Evolutionary conservation across 2,113 vertebrate genomes (phyloP).

Genomic region (Chloropsis hardwickii): DNA sequence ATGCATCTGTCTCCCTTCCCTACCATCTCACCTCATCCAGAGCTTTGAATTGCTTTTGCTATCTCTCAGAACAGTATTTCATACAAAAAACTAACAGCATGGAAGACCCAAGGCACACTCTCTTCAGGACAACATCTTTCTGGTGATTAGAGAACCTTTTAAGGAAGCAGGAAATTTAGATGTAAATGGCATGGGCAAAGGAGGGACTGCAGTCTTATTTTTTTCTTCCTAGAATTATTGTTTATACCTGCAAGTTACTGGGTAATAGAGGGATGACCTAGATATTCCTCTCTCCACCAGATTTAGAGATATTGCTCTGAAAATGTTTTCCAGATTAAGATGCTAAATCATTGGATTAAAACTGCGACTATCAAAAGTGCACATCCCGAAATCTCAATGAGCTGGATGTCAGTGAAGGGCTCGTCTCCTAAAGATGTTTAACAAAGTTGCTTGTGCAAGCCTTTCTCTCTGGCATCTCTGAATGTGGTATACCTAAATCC

Average conservation of each 20-base stretch:
- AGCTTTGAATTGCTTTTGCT: neutral
- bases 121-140: neutral
- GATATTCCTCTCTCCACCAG: neutral
- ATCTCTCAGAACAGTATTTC: neutral
- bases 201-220: neutral
- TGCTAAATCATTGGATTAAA: neutral
- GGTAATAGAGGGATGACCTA: neutral
- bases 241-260: neutral
- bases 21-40: neutral
- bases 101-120: conserved; percentile 44
- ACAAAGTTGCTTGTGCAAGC: neutral
- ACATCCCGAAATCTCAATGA: neutral
- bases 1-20: neutral
- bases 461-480: neutral
- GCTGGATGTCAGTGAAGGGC: neutral
- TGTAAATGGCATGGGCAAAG: neutral
- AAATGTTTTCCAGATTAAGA: neutral
- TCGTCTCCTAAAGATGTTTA: neutral
- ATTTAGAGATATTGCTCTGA: neutral
- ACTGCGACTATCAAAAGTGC: neutral
- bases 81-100: neutral
- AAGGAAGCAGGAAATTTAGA: neutral
- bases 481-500: neutral
- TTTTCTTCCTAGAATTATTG: neutral
- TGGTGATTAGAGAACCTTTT: neutral